These are phyloP conservation scores for Gadus macrocephalus DNA, from an alignment of 2,113 vertebrate species.

Conservation along the genomic window DNA sequence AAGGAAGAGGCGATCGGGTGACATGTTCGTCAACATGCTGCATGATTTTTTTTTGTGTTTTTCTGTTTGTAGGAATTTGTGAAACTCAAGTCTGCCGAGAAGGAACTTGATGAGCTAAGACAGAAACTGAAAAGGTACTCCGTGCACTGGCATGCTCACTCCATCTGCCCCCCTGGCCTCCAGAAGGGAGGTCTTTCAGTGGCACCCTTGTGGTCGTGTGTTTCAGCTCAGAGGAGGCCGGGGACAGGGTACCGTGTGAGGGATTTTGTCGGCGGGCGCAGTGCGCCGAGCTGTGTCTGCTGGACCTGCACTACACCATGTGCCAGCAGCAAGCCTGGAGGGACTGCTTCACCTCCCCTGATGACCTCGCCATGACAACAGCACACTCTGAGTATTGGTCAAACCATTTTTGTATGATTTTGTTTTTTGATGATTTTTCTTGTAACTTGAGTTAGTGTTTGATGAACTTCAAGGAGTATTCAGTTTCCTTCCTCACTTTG, in stretches of 20 bases:
- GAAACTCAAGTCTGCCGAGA: constrained; percentile 36
- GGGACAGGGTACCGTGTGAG: constrained; percentile 2
- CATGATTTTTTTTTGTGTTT: not conserved
- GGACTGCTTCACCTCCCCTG: constrained; percentile 32
- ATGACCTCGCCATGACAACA: constrained; percentile 7
- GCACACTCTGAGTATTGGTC: no score
- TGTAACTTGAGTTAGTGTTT: no score
- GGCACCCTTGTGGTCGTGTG: not conserved
- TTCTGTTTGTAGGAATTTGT: constrained; percentile 54
- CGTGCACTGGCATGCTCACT: not conserved
- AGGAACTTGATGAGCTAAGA: constrained; percentile 28
- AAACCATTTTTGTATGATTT: no score
- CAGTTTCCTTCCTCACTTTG: no score
- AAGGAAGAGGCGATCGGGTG: not conserved
- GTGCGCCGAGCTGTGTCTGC: constrained; percentile 55
- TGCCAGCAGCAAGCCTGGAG: constrained; percentile 64
- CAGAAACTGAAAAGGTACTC: constrained; percentile 48
- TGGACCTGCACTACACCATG: constrained; percentile 59
- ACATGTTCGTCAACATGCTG: no score
- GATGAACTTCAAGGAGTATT: no score
- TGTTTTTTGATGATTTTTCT: no score
- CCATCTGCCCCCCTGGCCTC: no score
- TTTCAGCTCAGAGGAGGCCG: not conserved
- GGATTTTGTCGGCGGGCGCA: constrained; percentile 33
- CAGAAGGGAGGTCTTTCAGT: not conserved